Evolutionary conservation across 2,888 invertebrate species (phyloP).

Genomic region (Heliconius charithonia): DNA sequence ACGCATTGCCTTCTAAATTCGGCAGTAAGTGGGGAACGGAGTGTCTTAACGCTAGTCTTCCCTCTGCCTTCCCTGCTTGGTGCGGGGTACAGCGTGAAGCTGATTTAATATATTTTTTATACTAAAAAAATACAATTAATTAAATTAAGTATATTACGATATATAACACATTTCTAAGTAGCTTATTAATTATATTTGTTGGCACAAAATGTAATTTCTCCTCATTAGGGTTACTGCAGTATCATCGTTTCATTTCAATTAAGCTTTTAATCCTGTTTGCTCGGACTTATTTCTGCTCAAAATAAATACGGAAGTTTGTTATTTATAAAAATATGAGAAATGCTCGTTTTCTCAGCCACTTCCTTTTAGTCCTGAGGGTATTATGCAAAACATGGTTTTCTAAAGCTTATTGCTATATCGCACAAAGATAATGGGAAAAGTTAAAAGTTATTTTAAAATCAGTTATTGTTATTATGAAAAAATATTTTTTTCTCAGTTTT

Average conservation of each 20-base stretch:
- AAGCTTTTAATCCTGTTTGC: slow-evolving; percentile 34
- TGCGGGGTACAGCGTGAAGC: too few species aligned
- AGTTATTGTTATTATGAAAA: neutral
- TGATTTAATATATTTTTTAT: too few species aligned
- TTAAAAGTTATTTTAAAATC: slow-evolving; percentile 18
- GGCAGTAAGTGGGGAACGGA: too few species aligned
- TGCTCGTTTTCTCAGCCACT: slow-evolving; percentile 15
- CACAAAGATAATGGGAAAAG: slow-evolving; percentile 23
- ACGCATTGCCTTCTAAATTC: too few species aligned
- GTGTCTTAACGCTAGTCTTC: too few species aligned
- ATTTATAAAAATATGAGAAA: slow-evolving; percentile 19
- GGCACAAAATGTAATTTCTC: slow-evolving; percentile 27
- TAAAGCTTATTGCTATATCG: slow-evolving; percentile 17
- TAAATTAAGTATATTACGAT: neutral
- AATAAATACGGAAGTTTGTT: slow-evolving; percentile 28
- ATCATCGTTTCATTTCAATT: slow-evolving; percentile 37
- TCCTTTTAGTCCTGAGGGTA: slow-evolving; percentile 17
- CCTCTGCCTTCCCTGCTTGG: too few species aligned
- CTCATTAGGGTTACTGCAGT: slow-evolving; percentile 35
- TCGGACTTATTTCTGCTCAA: slow-evolving; percentile 24
- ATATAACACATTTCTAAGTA: slow-evolving; percentile 13
- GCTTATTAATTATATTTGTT: slow-evolving; percentile 25
- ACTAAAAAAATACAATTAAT: neutral
- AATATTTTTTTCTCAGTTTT: neutral
- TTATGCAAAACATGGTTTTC: slow-evolving; percentile 29